Base-by-base conservation (phyloP, 23 tunicate genomes). In the Styela clava region DNA sequence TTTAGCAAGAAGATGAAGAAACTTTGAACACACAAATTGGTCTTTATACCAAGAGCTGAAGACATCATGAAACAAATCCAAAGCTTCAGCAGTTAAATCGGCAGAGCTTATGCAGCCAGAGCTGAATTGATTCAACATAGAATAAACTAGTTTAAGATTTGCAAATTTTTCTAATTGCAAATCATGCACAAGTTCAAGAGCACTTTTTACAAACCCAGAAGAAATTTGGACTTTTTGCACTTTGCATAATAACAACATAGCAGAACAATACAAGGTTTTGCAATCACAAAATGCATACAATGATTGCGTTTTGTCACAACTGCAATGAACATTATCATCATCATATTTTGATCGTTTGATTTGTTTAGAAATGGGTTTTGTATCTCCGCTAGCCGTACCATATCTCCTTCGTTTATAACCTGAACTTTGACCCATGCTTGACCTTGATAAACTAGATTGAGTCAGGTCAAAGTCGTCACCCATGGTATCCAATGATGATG, bases 401-500 rank as follows among this genome's bases (percentile, higher is more conserved):
- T 71, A 71, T 32, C 35, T 71, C 35, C 77, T 31, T 71, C 77
- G 32, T 71, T 71, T 71, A 34, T 18, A 71, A n/a, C 77, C 35
- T 3, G 35, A 3, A 5, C 77, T 34, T 26, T 7, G 16, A 5
- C 31, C 31, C 16, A 35, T 34, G 16, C 24, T 21, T 19, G 34
- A 26, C 3, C 77, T 5, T 71, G 77, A 30, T 28, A 22, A 22
- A 33, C 32, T 30, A 26, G 77, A 28, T 29, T 71, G 77, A 3
- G 77, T 71, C 35, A 71, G 77, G 29, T 34, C 77, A 26, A 71
- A 32, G 35, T 28, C 37, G 5, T 71, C 77, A 18, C 34, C 77
- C 18, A 28, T 33, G 16, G 77, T 3, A 3, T 31, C 37, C 5
- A 16, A 16, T 3, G 77, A 71, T 71, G 34, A 44, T 5, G 56